Conservation (phyloP, 2,113 vertebrate genomes). For the Lates calcarifer region DNA sequence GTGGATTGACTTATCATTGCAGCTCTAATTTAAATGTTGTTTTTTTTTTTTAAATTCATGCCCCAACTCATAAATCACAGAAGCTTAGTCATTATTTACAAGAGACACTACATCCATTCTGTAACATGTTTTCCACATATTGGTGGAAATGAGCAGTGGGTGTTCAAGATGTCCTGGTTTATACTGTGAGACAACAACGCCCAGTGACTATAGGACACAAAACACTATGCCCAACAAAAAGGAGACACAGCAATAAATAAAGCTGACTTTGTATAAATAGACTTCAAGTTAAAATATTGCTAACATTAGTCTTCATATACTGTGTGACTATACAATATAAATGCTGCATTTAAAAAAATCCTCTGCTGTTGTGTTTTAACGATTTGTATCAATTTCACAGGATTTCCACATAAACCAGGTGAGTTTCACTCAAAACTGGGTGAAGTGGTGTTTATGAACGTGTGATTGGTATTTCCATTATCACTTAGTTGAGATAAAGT, state of each 20-base stretch:
- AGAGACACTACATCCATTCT: neutral
- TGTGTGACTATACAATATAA: conserved; percentile 65
- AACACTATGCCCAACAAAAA: neutral
- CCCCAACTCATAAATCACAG: neutral
- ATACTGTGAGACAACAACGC: neutral
- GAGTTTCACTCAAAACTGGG: neutral
- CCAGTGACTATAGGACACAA: conserved; percentile 8
- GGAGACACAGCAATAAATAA: conserved; percentile 74
- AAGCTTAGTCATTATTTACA: neutral
- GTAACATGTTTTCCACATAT: neutral
- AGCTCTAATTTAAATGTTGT: conserved; percentile 10
- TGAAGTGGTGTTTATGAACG: conserved; percentile 23
- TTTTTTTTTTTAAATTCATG: neutral
- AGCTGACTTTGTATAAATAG: conserved; percentile 76
- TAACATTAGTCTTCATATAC: conserved; percentile 59
- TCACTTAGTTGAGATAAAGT: conserved; percentile 8
- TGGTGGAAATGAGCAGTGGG: neutral
- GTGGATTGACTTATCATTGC: neutral
- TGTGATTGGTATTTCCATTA: conserved; percentile 13
- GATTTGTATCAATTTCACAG: conserved; percentile 50
- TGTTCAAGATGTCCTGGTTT: neutral
- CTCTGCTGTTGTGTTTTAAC: conserved; percentile 50
- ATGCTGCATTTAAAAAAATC: conserved; percentile 61
- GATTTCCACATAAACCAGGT: conserved; percentile 38
- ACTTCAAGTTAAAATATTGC: conserved; percentile 77